Percentiles rank a stretch among this genome's conserved stretches.
phyloP scores from a whole-genome alignment of 2,888 invertebrate species.

The Trilocha varians region DNA sequence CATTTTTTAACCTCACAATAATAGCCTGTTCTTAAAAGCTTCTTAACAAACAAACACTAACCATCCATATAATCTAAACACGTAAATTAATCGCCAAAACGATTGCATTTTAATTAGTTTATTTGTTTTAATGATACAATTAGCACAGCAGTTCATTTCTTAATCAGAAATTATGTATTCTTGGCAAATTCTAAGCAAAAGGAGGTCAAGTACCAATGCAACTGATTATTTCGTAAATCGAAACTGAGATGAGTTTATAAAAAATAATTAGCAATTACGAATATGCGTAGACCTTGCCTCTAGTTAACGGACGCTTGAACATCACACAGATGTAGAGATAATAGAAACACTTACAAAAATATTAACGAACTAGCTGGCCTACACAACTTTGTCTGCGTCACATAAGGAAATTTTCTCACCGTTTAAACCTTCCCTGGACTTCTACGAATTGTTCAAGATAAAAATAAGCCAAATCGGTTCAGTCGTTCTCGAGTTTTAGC shows the following conservation, averaged over 20 bases:
- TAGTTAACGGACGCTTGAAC: constrained; percentile 43
- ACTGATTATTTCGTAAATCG: constrained; percentile 29
- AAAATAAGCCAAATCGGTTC: no score
- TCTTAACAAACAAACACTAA: no score
- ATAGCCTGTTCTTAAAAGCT: no score
- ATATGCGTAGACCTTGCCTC: constrained; percentile 46
- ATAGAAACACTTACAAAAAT: no score
- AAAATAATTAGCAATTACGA: constrained; percentile 27
- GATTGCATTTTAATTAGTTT: background rate
- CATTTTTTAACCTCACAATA: no score
- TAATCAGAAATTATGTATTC: background rate
- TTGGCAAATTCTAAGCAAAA: constrained; percentile 20
- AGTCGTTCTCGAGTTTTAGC: no score
- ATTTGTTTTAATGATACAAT: background rate
- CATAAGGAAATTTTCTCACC: no score
- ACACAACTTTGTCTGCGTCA: background rate
- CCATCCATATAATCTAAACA: no score
- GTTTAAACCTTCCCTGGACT: no score
- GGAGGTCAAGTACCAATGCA: constrained; percentile 20
- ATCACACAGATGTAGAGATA: constrained; percentile 18
- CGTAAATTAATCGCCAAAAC: no score
- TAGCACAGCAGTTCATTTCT: background rate
- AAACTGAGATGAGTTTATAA: constrained; percentile 40
- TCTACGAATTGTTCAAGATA: no score
- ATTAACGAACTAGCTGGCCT: no score